A percentile compares a stretch with the other conserved stretches of the same genome.
Evolutionary conservation across 2,113 vertebrate genomes (phyloP).

Genomic region (Saccopteryx leptura): DNA sequence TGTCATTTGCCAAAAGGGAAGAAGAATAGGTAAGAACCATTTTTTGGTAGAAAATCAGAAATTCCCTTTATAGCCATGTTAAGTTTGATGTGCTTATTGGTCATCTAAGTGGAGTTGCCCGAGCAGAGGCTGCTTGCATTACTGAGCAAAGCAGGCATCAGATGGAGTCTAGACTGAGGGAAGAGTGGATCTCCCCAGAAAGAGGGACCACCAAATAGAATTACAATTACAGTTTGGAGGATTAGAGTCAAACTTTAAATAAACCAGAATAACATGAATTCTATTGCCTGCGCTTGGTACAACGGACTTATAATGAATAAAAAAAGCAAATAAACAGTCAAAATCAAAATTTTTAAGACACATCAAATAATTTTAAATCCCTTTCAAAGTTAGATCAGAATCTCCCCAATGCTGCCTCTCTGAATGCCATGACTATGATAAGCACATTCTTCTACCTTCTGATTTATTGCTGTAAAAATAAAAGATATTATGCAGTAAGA

Average conservation of each 20-base stretch:
- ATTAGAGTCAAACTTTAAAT: not conserved
- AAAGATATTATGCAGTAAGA: constrained; percentile 36
- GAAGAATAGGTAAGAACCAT: not conserved
- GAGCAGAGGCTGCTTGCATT: not conserved
- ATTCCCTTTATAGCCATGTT: not conserved
- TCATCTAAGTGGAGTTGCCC: not conserved
- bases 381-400: constrained; percentile 45
- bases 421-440: constrained; percentile 34
- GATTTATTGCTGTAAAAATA: constrained; percentile 19
- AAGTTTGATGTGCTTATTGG: not conserved
- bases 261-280: not conserved
- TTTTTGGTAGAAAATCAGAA: not conserved
- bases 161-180: not conserved
- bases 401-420: not conserved
- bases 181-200: not conserved
- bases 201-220: not conserved
- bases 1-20: not conserved
- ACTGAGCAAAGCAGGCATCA: not conserved
- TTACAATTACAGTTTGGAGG: not conserved
- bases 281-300: not conserved
- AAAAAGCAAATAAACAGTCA: not conserved
- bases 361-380: constrained; percentile 31
- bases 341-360: constrained; percentile 29
- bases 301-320: not conserved
- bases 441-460: constrained; percentile 21